phyloP scores from a whole-genome alignment of 2,888 invertebrate species.

The Halictus quadricinctus region DNA sequence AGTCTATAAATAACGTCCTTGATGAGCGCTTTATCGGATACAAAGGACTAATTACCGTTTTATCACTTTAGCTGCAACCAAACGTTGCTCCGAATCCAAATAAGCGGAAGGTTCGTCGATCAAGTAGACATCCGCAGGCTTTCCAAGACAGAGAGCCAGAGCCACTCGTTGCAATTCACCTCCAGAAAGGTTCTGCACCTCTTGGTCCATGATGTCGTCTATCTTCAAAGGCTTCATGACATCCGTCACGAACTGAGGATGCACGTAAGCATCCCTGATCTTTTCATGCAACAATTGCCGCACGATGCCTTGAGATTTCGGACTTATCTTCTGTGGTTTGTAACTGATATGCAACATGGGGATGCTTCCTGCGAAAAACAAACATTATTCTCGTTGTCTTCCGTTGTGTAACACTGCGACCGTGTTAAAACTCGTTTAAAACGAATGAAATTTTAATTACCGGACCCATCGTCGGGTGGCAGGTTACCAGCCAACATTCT shows the following conservation, averaged over 20 bases:
- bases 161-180: conserved; percentile 99
- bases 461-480: conserved; percentile 92
- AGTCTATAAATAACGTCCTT: not conserved
- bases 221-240: conserved; percentile 99
- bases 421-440: conserved; percentile 10
- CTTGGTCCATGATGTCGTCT: conserved; percentile 98
- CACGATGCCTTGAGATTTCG: conserved; percentile 97
- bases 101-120: conserved; percentile 99
- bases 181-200: conserved; percentile 98
- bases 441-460: conserved; percentile 77
- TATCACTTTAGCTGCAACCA: conserved; percentile 99
- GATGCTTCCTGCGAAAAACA: conserved; percentile 84
- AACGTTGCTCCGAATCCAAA: conserved; percentile 99
- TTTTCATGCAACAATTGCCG: conserved; percentile 97
- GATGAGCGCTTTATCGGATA: not conserved
- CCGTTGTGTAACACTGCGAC: not conserved
- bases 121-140: conserved; percentile 99
- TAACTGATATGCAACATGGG: conserved; percentile 98
- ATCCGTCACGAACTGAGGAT: conserved; percentile 99
- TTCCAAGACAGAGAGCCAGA: conserved; percentile 96
- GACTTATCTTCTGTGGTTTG: conserved; percentile 99
- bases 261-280: conserved; percentile 98
- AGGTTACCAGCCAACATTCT: conserved; percentile 98
- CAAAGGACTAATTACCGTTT: conserved; percentile 87
- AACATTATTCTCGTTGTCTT: not conserved